Evolutionary conservation across 2,888 invertebrate genomes (phyloP), one percentile per base, ranked within the genome.

Genomic region (Nudaria mundana): DNA sequence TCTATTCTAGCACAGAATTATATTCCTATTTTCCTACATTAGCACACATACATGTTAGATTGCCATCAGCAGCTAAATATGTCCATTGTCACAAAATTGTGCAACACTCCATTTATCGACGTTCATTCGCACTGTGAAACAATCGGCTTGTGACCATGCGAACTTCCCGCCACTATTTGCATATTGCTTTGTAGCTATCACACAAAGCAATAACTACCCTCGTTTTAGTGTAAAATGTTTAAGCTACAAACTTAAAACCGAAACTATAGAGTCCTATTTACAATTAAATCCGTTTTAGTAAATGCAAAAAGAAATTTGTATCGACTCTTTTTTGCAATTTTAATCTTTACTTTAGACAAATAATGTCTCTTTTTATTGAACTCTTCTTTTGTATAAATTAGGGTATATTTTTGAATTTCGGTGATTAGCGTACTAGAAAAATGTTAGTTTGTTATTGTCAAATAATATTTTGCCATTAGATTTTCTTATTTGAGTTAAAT

Each of bases 151-250:
- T 61, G 62, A 54, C 63, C 69, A 66, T 71, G 71, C 54, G 69
- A 71, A 71, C 49, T 63, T 67, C 61, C 66, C 62, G 55, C 37
- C 52, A 48, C 43, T 59, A 71, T 71, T 71, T 71, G 65, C 71
- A 71, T 71, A 67, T 55, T 38, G 60, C 58, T 62, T 63, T 63
- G 62, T 63, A 40, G 43, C 42, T 37, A 35, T 38, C 40, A 18
- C 18, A 13, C 37, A 26, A 8, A 30, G 13, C 10, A 16, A 31
- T 40, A 20, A 39, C 30, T 48, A 40, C 33, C 31, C 46, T 30
- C 45, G 35, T 22, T 44, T 53, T 32, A 22, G 5, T 18, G 1
- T 3, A 8, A n/a, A 8, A 2, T 6, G 1, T 4, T 3, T 18
- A 2, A 35, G 37, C 23, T 12, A 13, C 11, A 1, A 31, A 12